Base-by-base conservation (phyloP, 1,140 invertebrate genomes). In the Cydia amplana region DNA sequence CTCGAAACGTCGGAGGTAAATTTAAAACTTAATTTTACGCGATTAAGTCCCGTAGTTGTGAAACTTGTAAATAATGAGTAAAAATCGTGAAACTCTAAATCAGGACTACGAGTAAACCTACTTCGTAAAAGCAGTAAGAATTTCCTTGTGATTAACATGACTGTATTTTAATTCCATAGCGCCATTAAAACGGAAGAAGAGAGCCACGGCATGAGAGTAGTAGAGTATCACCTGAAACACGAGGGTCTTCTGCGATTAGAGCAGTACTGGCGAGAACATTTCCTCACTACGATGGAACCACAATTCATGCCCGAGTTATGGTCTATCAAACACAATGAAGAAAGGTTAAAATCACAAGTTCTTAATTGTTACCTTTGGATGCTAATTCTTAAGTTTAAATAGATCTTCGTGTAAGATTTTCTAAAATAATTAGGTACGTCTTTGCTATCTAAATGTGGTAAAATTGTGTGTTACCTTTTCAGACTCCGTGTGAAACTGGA, bases 191-290 rank as follows among this genome's bases (percentile, higher is more conserved):
- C 90, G 0, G 89, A 94, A 51, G 96, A 94, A 78, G 91, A 94
- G 72, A 93, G 94, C n/a, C 96, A 96, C 84, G 96, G 95, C 0
- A 82, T 93, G 46, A 93, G 95, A 82, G 96, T 97, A 0, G 96
- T 97, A 1, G 88, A 95, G 63, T 91, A 95, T 76, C 96, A 95
- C 86, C 23, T 83, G 25, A 73, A 80, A 7, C 85, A 90, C 14
- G 93, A 94, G 18, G 94, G 96, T n/a, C 89, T 97, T 2, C 87
- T 96, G 1, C 91, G 93, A 64, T 93, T 98, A 60, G 96, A 98
- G 84, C 94, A 94, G 77, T 81, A 95, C 73, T 98, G 97, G 97
- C 91, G 97, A 10, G 93, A 97, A 84, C 96, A 97, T 87, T 97
- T 98, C 86, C 80, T 98, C 7, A 83, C 92, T 0, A 94, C 93